phyloP scores from a whole-genome alignment of 2,797 vertebrate genomes.

The Pseudomugil tenellus region DNA sequence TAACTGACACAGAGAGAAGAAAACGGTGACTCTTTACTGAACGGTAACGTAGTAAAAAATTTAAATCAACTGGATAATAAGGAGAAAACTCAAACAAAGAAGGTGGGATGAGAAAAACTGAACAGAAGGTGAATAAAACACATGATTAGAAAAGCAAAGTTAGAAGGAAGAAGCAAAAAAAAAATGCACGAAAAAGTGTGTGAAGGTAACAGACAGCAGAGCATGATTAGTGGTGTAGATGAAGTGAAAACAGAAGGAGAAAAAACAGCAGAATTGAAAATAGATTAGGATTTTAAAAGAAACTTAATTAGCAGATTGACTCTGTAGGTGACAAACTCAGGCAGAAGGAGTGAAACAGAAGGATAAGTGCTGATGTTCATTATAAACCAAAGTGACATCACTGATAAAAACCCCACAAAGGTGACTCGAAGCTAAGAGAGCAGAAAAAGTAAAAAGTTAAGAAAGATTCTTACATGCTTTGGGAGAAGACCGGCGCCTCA shows the following conservation, averaged over 20 bases:
- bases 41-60: too few relatives aligned
- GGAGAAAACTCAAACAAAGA: neutral
- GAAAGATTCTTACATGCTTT: slow-evolving; percentile 79
- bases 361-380: neutral
- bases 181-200: slow-evolving; percentile 10
- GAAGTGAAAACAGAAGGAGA: slow-evolving; percentile 44
- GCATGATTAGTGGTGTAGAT: slow-evolving; percentile 32
- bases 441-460: neutral
- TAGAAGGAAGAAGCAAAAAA: neutral
- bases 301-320: slow-evolving; percentile 41
- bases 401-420: neutral
- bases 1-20: slow-evolving; percentile 77
- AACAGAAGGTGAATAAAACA: neutral
- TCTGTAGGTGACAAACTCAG: slow-evolving; percentile 38
- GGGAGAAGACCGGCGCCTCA: slow-evolving; percentile 90
- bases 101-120: neutral
- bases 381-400: slow-evolving; percentile 6
- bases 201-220: slow-evolving; percentile 24
- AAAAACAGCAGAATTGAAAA: slow-evolving; percentile 34
- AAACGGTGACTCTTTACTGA: neutral
- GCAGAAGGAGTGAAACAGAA: slow-evolving; percentile 15
- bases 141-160: neutral
- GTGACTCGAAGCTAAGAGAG: neutral
- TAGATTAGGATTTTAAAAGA: slow-evolving; percentile 46
- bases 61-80: neutral